These are phyloP conservation scores for Paramuricea clavata DNA, from an alignment of 92 coral and sea anemone species.

Conservation along the genomic window DNA sequence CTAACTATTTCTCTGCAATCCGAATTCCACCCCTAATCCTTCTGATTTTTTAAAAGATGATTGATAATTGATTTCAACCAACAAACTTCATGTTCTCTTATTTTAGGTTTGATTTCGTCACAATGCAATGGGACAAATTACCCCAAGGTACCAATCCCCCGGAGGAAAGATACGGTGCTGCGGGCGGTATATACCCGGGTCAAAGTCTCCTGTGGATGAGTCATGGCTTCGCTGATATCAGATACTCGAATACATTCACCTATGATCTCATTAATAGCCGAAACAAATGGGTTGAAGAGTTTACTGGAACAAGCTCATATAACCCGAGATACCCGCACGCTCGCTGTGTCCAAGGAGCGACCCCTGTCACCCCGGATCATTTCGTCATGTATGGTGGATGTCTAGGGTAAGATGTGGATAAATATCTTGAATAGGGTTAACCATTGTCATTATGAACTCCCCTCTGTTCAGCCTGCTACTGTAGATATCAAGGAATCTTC, in stretches of 20 bases:
- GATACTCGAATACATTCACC: slow-evolving; percentile 90
- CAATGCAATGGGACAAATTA: slow-evolving; percentile 68
- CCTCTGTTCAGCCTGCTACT: no score
- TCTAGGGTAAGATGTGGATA: slow-evolving; percentile 79
- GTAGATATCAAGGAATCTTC: no score
- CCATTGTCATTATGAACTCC: no score
- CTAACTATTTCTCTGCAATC: not conserved
- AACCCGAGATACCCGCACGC: slow-evolving; percentile 90
- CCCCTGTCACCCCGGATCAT: slow-evolving; percentile 83
- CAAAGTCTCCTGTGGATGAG: slow-evolving; percentile 82
- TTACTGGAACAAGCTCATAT: slow-evolving; percentile 90
- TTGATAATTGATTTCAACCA: no score
- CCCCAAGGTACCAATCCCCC: slow-evolving; percentile 80
- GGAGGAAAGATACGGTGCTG: slow-evolving; percentile 84
- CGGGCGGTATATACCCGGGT: slow-evolving; percentile 84
- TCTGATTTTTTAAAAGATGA: no score
- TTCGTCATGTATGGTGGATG: slow-evolving; percentile 94
- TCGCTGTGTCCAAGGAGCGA: slow-evolving; percentile 85
- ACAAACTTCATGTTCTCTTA: not conserved
- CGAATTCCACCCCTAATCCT: no score
- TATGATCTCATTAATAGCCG: slow-evolving; percentile 66
- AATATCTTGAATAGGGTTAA: no score
- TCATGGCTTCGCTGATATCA: slow-evolving; percentile 82
- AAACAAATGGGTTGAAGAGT: slow-evolving; percentile 81
- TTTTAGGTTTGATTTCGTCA: slow-evolving; percentile 58